A percentile compares a stretch with the other conserved stretches of the same genome.
phyloP scores from a whole-genome alignment of 2,113 vertebrate species.

The Callocephalon fimbriatum region DNA sequence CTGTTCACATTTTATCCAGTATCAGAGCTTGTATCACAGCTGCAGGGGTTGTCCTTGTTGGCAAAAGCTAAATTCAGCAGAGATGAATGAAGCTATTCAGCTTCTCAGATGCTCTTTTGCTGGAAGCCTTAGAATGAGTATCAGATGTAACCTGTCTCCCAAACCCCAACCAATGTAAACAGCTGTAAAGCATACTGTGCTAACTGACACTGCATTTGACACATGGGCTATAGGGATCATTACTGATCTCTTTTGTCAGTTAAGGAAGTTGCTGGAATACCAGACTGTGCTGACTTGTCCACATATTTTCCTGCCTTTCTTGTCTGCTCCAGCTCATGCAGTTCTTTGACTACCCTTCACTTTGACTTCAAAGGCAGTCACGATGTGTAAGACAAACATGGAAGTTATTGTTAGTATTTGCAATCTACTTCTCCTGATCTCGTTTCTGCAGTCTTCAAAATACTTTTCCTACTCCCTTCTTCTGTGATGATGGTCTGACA shows the following conservation, averaged over 20 bases:
- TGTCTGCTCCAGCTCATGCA: neutral
- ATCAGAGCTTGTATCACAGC: slow-evolving; percentile 15
- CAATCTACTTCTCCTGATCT: neutral
- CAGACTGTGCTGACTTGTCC: neutral
- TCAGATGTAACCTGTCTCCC: neutral
- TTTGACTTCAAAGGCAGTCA: neutral
- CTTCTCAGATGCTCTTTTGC: slow-evolving; percentile 19
- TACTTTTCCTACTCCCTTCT: neutral
- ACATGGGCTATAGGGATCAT: neutral
- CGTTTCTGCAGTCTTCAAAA: neutral
- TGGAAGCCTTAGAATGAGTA: neutral
- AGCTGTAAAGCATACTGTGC: neutral
- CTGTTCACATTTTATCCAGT: neutral
- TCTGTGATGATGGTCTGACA: neutral
- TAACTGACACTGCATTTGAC: neutral
- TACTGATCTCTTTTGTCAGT: neutral
- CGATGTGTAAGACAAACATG: neutral
- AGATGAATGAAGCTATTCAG: neutral
- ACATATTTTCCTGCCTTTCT: neutral
- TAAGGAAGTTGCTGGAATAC: neutral
- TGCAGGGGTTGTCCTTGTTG: neutral
- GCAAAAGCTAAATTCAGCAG: neutral
- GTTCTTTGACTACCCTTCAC: neutral
- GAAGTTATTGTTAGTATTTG: neutral
- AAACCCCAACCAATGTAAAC: neutral